Percentiles rank a stretch among this genome's conserved stretches.
Conservation (phyloP, 1,140 invertebrate genomes). For the Trissolcus basalis region DNA sequence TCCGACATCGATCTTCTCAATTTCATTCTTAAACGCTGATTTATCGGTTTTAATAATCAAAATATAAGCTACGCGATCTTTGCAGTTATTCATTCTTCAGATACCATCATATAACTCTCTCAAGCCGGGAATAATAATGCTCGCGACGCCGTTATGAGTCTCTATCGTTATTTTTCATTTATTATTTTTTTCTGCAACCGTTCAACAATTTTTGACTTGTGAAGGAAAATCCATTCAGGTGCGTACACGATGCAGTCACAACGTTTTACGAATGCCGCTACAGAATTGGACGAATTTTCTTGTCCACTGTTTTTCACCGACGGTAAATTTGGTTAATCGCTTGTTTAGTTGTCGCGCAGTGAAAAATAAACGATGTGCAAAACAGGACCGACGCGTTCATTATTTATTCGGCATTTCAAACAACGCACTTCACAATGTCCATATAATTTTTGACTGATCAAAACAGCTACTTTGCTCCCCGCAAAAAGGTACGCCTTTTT, state of each 20-base stretch:
- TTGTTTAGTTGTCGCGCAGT: not conserved
- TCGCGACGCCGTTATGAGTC: too few relatives aligned
- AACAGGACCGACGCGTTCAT: slow-evolving; percentile 45
- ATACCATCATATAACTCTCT: slow-evolving; percentile 36
- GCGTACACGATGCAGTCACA: not conserved
- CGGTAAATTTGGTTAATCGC: not conserved
- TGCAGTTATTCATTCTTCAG: slow-evolving; percentile 45
- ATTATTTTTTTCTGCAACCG: not conserved
- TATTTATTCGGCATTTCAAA: slow-evolving; percentile 58
- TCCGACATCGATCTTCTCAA: slow-evolving; percentile 42
- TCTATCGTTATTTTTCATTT: too few relatives aligned
- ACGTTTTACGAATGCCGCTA: slow-evolving; percentile 12
- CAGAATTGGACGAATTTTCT: slow-evolving; percentile 22
- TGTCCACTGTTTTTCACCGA: too few relatives aligned
- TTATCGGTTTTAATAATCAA: slow-evolving; percentile 56
- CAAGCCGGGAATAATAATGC: slow-evolving; percentile 42
- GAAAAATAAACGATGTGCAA: slow-evolving; percentile 22
- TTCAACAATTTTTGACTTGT: not conserved
- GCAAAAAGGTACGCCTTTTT: slow-evolving; percentile 55
- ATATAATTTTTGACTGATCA: slow-evolving; percentile 61
- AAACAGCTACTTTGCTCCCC: slow-evolving; percentile 55
- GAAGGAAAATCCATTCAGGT: too few relatives aligned
- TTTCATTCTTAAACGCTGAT: slow-evolving; percentile 53
- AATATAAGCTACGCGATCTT: slow-evolving; percentile 49
- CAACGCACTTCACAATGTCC: slow-evolving; percentile 59